phyloP scores from a whole-genome alignment of 2,797 vertebrate genomes.

The Intellagama lesueurii region DNA sequence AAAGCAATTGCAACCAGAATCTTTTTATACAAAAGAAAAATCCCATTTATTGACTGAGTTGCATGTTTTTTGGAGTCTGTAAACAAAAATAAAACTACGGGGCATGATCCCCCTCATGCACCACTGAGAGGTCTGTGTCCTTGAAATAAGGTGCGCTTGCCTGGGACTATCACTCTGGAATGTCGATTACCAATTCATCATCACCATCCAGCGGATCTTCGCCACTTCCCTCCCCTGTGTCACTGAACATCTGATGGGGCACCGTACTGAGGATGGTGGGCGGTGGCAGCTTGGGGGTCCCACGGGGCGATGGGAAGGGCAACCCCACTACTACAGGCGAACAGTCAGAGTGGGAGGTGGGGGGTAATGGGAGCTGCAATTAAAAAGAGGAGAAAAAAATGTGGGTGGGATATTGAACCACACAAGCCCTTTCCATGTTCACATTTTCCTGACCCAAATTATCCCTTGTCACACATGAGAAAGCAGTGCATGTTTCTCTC shows the following conservation, averaged over 20 bases:
- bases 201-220: slow-evolving; percentile 84
- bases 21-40: slow-evolving; percentile 36
- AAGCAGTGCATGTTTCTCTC: background rate
- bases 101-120: slow-evolving; percentile 10
- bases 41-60: slow-evolving; percentile 33
- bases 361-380: slow-evolving; percentile 31
- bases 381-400: background rate
- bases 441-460: background rate
- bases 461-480: background rate
- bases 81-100: slow-evolving; percentile 36
- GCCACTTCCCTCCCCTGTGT: slow-evolving; percentile 86
- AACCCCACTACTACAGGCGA: slow-evolving; percentile 68
- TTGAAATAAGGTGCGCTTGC: background rate
- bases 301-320: slow-evolving; percentile 62
- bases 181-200: slow-evolving; percentile 93
- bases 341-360: slow-evolving; percentile 43
- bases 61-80: slow-evolving; percentile 42
- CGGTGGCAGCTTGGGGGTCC: slow-evolving; percentile 71
- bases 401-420: background rate
- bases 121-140: background rate
- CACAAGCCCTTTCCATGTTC: background rate
- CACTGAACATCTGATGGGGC: slow-evolving; percentile 92
- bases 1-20: slow-evolving; percentile 8
- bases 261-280: slow-evolving; percentile 87
- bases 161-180: slow-evolving; percentile 76